These are phyloP conservation scores for Lingula anatina DNA, from an alignment of 2,888 invertebrate species.

Conservation along the genomic window DNA sequence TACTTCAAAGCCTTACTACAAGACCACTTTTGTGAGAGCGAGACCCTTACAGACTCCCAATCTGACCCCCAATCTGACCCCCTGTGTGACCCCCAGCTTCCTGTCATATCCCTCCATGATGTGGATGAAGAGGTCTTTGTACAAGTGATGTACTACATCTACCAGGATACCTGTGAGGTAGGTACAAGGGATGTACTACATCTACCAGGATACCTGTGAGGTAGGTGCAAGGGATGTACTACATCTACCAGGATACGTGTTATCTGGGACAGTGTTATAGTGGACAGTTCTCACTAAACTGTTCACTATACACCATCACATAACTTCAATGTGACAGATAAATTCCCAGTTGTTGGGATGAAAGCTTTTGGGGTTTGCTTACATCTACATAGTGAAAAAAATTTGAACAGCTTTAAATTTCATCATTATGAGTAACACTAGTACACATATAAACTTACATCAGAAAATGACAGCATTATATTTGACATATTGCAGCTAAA, in stretches of 20 bases:
- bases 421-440: no score
- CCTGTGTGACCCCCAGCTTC: constrained; percentile 29
- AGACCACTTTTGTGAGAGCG: constrained; percentile 51
- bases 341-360: background rate
- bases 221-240: background rate
- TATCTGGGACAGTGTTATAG: no score
- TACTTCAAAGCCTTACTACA: constrained; percentile 51
- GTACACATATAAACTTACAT: no score
- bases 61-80: no score
- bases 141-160: constrained; percentile 53
- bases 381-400: background rate
- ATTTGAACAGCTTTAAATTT: no score
- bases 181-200: constrained; percentile 2
- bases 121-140: constrained; percentile 50
- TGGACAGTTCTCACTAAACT: no score
- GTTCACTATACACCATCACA: no score
- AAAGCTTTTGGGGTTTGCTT: background rate
- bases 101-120: constrained; percentile 45
- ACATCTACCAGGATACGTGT: background rate
- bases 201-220: no score
- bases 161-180: constrained; percentile 53
- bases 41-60: no score
- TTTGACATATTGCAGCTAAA: no score
- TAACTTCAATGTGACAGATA: background rate
- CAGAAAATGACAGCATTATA: no score